phyloP scores from a whole-genome alignment of 2,797 vertebrate species.

The Rhodeus uyekii region DNA sequence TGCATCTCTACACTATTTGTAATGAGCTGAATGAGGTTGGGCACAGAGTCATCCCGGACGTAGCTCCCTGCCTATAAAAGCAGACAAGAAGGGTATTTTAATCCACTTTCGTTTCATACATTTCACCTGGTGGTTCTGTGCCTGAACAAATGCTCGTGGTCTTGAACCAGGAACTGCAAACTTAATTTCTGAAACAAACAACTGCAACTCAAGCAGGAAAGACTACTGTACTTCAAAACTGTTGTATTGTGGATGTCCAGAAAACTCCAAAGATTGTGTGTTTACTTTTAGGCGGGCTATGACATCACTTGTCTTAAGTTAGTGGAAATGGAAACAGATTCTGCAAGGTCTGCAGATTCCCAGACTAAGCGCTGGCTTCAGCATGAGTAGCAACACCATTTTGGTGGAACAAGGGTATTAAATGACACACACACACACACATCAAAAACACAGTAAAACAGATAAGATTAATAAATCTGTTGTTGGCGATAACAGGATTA shows the following conservation, averaged over 20 bases:
- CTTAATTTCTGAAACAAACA: not conserved
- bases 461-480: not conserved
- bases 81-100: not conserved
- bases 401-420: not conserved
- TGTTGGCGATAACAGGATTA: slow-evolving; percentile 32
- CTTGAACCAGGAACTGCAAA: not conserved
- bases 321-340: not conserved
- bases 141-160: not conserved
- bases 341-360: not conserved
- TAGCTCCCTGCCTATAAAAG: slow-evolving; percentile 94
- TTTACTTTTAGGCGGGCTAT: not conserved
- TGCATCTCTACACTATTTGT: slow-evolving; percentile 99
- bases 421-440: not conserved
- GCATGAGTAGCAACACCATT: not conserved
- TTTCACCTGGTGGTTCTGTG: not conserved
- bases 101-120: not conserved
- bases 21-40: slow-evolving; percentile 99
- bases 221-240: not conserved
- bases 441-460: not conserved
- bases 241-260: not conserved
- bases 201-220: not conserved
- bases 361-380: not conserved
- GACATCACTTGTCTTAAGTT: not conserved
- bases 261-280: not conserved
- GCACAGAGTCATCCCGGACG: slow-evolving; percentile 96